These are phyloP conservation scores for Cydia pomonella DNA, from an alignment of 1,140 invertebrate genomes.

Conservation along the genomic window DNA sequence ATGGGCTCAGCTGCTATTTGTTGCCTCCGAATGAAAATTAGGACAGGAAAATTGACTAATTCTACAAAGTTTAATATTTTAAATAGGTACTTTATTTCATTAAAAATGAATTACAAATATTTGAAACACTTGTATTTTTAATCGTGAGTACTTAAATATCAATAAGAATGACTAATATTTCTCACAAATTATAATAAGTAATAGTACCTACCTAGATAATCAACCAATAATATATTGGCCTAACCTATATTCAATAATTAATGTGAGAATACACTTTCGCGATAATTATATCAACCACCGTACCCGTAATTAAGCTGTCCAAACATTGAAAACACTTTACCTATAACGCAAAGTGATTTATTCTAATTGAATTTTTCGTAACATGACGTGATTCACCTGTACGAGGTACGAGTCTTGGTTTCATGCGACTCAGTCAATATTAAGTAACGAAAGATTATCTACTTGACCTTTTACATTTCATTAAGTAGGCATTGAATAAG, in stretches of 20 bases:
- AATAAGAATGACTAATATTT: too few relatives aligned
- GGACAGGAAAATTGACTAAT: neutral
- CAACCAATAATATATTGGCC: neutral
- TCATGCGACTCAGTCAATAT: neutral
- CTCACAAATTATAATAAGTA: too few relatives aligned
- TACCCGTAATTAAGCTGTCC: conserved; percentile 8
- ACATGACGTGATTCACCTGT: conserved; percentile 1
- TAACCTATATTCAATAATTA: neutral
- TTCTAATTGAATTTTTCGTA: conserved; percentile 24
- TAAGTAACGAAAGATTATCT: conserved; percentile 9
- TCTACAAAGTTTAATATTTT: neutral
- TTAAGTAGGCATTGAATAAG: neutral
- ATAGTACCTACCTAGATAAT: too few relatives aligned
- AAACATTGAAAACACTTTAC: conserved; percentile 27
- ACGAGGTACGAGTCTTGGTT: neutral
- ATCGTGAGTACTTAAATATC: too few relatives aligned
- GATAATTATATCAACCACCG: neutral
- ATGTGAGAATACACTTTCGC: neutral
- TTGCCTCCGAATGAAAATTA: neutral
- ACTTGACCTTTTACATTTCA: neutral
- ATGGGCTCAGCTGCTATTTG: conserved; percentile 20
- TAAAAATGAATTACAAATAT: too few relatives aligned
- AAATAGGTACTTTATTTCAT: neutral
- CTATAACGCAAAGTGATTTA: conserved; percentile 9
- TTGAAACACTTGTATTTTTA: too few relatives aligned